Percentiles rank a stretch among this genome's conserved stretches.
These are phyloP conservation scores for Origma solitaria DNA, from an alignment of 2,113 vertebrate species.

Conservation along the genomic window DNA sequence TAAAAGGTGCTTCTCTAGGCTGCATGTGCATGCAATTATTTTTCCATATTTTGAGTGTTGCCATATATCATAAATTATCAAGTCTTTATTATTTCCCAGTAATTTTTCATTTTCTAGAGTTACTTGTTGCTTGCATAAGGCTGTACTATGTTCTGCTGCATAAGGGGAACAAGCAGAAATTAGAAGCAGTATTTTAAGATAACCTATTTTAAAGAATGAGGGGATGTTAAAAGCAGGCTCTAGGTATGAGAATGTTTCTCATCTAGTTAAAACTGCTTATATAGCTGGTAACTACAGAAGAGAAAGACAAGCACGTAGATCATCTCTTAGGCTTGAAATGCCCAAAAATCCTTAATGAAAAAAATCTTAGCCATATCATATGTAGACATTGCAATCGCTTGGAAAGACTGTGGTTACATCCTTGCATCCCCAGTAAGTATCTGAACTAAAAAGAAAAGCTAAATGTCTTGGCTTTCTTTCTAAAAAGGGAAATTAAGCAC, in stretches of 20 bases:
- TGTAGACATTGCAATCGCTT: background rate
- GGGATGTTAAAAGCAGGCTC: background rate
- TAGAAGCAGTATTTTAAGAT: slow-evolving; percentile 16
- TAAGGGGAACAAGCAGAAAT: background rate
- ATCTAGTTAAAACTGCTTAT: background rate
- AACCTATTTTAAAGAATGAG: slow-evolving; percentile 26
- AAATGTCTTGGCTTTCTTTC: background rate
- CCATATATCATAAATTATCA: background rate
- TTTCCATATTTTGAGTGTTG: background rate
- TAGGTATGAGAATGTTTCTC: background rate
- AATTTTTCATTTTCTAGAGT: background rate
- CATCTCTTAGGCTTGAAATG: background rate
- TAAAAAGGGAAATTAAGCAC: background rate
- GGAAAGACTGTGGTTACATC: background rate
- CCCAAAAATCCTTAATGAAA: background rate
- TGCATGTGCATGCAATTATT: background rate
- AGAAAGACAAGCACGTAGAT: background rate
- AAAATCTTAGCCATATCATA: background rate
- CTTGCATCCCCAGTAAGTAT: background rate
- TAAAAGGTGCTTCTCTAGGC: background rate
- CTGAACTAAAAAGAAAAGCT: background rate
- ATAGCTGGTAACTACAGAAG: background rate
- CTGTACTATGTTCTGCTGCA: background rate
- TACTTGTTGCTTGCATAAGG: background rate
- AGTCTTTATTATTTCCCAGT: background rate